These are phyloP conservation scores for Sycobia sp. DNA, from an alignment of 1,140 invertebrate genomes.

Conservation along the genomic window DNA sequence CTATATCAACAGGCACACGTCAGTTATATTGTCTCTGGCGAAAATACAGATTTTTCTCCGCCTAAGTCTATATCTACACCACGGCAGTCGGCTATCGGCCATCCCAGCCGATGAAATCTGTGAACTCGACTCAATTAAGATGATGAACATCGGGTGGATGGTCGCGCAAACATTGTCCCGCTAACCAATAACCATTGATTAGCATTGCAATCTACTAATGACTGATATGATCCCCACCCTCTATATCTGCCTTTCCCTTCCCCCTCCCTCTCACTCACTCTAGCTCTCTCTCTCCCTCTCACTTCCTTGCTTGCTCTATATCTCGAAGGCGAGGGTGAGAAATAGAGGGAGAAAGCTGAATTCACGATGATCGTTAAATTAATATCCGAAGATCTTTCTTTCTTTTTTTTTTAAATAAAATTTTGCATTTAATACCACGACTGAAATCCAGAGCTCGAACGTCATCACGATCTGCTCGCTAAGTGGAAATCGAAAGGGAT, in stretches of 20 bases:
- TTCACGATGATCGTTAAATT: slow-evolving; percentile 13
- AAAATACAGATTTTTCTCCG: slow-evolving; percentile 25
- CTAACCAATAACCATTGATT: slow-evolving; percentile 58
- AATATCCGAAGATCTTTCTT: slow-evolving; percentile 8
- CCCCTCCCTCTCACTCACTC: no score
- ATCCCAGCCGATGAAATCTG: slow-evolving; percentile 44
- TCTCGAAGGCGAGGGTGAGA: neutral
- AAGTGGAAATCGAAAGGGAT: slow-evolving; percentile 42
- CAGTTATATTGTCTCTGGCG: no score
- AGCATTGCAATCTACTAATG: slow-evolving; percentile 61
- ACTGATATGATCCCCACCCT: slow-evolving; percentile 37
- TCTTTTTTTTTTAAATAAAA: slow-evolving; percentile 22
- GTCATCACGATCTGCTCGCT: slow-evolving; percentile 38
- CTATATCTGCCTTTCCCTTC: slow-evolving; percentile 6
- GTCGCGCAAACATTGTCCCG: slow-evolving; percentile 54
- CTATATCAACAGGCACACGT: no score
- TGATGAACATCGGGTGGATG: slow-evolving; percentile 55
- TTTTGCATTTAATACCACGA: slow-evolving; percentile 13
- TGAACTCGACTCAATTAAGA: slow-evolving; percentile 54
- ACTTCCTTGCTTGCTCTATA: neutral
- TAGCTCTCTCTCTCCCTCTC: no score
- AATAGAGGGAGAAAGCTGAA: neutral
- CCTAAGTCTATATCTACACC: neutral
- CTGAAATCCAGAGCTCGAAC: neutral
- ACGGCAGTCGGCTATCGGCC: no score